These are phyloP conservation scores for Danaus plexippus DNA, from an alignment of 1,140 invertebrate species.

Conservation along the genomic window DNA sequence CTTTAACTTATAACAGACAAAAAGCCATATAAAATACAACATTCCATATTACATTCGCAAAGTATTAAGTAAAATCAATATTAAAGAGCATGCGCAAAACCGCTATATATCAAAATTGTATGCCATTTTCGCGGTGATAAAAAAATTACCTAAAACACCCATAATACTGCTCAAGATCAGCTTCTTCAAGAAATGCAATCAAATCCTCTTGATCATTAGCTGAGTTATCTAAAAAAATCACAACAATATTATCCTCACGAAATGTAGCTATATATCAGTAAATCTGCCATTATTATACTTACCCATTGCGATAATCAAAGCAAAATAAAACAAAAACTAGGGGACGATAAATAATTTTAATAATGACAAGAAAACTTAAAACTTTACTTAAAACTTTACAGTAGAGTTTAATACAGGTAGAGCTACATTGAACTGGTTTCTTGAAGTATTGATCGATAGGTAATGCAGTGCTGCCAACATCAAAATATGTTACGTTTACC, in stretches of 20 bases:
- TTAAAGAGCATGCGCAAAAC: constrained; percentile 15
- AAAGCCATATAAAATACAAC: background rate
- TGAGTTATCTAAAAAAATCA: constrained; percentile 37
- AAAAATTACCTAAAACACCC: constrained; percentile 52
- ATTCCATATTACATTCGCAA: background rate
- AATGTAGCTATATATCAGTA: background rate
- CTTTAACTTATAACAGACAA: no score
- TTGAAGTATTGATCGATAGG: no score
- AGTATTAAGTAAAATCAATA: constrained; percentile 9
- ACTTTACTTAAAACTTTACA: no score
- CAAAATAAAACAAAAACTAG: no score
- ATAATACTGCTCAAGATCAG: constrained; percentile 56
- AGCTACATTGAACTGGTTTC: no score
- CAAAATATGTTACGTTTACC: no score
- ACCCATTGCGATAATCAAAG: no score
- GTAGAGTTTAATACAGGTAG: no score
- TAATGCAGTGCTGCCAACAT: no score
- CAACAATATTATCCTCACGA: constrained; percentile 1
- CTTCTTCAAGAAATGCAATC: constrained; percentile 56
- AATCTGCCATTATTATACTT: no score
- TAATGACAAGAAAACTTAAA: no score
- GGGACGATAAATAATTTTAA: no score
- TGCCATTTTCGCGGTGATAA: constrained; percentile 10
- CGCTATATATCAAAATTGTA: constrained; percentile 5
- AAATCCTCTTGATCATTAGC: constrained; percentile 42